Evolutionary conservation across 1,140 invertebrate genomes (phyloP), one percentile per base, ranked within the genome.

Genomic region (Aphelenchoides besseyi): DNA sequence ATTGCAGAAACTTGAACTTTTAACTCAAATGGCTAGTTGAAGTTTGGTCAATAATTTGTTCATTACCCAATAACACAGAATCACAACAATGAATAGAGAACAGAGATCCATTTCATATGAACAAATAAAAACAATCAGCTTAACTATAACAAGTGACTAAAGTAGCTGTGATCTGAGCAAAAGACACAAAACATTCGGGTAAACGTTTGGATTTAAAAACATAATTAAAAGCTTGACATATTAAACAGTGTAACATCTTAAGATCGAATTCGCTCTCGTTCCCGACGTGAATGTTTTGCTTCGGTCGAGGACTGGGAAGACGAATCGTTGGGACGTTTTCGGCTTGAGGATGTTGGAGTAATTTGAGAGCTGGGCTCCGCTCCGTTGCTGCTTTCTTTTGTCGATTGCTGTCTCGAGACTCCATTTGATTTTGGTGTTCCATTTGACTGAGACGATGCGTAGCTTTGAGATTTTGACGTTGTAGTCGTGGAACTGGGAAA

Each of bases 401-500:
- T 48, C 41, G 41, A 48, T 12, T 48, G 12, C 41, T 48, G 41
- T 12, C 41, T 12, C 12, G 41, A 48, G 41, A 23, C 41, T 12
- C 41, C 41, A 23, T 48, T 48, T 12, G 41, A 48, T 48, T 48
- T 48, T 12, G 41, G 23, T 23, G 41, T 48, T 23, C 41, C 41
- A 23, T 48, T 48, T 23, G 41, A 12, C 41, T 48, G 12, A 23
- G 41, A 48, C 12, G 41, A 48, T 23, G 12, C 41, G 12, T 48
- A 23, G 41, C 41, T 48, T 48, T 23, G 41, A 48, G 12, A 23
- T 23, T 59, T 59, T 33, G 55, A 59, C 5, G 5, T 8, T 33
- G 5, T 12, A 8, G 5, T 18, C 55, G 41, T 69, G 0, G 32
- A n/a, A 55, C 70, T 61, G 18, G n/a, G 33, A 18, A 74, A 74